Evolutionary conservation across 2,113 vertebrate species (phyloP).

Genomic region (Platichthys flesus): DNA sequence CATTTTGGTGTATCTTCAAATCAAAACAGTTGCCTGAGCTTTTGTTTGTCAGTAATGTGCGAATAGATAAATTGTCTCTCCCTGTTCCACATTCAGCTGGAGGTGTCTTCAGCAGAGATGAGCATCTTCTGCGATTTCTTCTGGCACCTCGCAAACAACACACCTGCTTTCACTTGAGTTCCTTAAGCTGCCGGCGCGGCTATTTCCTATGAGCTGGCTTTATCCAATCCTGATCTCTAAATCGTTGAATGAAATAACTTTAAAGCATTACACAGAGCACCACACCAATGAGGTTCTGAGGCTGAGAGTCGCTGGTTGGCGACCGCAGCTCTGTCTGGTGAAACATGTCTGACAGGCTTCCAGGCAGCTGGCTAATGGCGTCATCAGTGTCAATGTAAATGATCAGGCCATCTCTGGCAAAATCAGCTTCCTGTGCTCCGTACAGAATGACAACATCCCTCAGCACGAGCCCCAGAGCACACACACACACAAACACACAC

Average conservation of each 20-base stretch:
- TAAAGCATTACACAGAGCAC: conserved; percentile 10
- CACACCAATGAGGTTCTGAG: conserved; percentile 15
- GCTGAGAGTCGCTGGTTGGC: not conserved
- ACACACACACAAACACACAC: conserved; percentile 29
- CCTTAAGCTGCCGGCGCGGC: conserved; percentile 20
- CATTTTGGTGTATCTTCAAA: conserved; percentile 17
- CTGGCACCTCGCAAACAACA: conserved; percentile 55
- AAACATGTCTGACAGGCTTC: conserved; percentile 65
- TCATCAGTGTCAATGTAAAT: conserved; percentile 78
- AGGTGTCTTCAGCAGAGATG: conserved; percentile 27
- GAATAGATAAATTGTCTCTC: conserved; percentile 16
- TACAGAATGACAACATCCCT: conserved; percentile 59
- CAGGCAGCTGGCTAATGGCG: conserved; percentile 73
- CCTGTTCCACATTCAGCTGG: conserved; percentile 25
- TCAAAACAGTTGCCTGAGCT: conserved; percentile 13
- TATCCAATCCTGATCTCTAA: conserved; percentile 51
- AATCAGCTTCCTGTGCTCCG: conserved; percentile 49
- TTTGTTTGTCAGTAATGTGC: conserved; percentile 19
- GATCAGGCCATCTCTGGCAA: conserved; percentile 63
- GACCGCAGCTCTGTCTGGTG: conserved; percentile 21
- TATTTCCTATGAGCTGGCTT: conserved; percentile 9
- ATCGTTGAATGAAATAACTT: conserved; percentile 33
- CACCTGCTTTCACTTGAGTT: conserved; percentile 32
- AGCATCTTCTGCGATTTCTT: conserved; percentile 19
- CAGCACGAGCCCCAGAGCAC: conserved; percentile 59